These are phyloP conservation scores for Siniperca chuatsi DNA, from an alignment of 2,113 vertebrate genomes.

Conservation along the genomic window DNA sequence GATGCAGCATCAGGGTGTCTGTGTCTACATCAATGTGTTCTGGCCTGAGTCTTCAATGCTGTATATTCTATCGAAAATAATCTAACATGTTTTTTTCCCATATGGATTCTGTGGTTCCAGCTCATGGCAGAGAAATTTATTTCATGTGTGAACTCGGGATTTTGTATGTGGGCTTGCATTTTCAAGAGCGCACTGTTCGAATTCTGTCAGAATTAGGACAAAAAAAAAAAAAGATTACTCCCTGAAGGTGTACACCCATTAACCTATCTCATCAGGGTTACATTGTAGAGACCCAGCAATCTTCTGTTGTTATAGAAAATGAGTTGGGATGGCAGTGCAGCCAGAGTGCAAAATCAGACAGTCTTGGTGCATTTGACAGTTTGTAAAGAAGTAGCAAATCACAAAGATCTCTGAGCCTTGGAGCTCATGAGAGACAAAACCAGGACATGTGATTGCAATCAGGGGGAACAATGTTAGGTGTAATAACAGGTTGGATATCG, in stretches of 20 bases:
- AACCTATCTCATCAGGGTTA: conserved; percentile 62
- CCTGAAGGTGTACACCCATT: conserved; percentile 31
- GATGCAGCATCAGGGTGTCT: conserved; percentile 9
- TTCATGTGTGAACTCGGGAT: background rate
- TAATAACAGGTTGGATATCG: conserved; percentile 70
- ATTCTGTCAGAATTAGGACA: background rate
- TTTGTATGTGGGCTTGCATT: background rate
- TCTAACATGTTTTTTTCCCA: background rate
- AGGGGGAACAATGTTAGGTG: conserved; percentile 51
- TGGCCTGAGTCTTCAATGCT: conserved; percentile 3
- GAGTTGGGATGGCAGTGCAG: conserved; percentile 55
- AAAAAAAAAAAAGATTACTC: conserved; percentile 8
- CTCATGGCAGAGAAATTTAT: background rate
- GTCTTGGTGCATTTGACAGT: conserved; percentile 42
- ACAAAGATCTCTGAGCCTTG: conserved; percentile 37
- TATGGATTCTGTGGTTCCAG: background rate
- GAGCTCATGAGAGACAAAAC: conserved; percentile 56
- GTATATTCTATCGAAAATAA: conserved; percentile 5
- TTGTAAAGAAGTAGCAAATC: conserved; percentile 43
- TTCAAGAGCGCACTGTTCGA: background rate
- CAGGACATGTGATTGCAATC: conserved; percentile 77
- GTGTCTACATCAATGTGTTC: conserved; percentile 10
- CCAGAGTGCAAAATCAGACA: conserved; percentile 57
- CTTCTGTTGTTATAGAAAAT: conserved; percentile 56
- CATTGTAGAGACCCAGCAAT: conserved; percentile 52